phyloP scores from a whole-genome alignment of 2,797 vertebrate species.

The Gymnothorax reevesii region DNA sequence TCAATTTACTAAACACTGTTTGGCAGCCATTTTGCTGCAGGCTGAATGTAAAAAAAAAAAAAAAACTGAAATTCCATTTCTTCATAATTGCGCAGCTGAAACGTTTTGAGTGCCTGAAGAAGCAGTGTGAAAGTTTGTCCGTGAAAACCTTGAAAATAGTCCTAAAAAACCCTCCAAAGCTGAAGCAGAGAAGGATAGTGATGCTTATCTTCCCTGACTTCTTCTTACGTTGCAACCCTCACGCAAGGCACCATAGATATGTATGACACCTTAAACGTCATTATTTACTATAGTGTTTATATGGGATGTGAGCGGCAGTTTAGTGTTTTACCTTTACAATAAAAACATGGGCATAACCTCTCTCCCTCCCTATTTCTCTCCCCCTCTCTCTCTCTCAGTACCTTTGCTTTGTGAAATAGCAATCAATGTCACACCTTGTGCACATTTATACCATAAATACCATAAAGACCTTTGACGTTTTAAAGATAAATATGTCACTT shows the following conservation, averaged over 20 bases:
- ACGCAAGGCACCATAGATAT: neutral
- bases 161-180: neutral
- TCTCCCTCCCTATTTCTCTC: neutral
- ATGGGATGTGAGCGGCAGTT: neutral
- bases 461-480: neutral
- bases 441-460: neutral
- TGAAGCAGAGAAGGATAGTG: neutral
- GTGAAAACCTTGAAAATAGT: neutral
- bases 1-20: neutral
- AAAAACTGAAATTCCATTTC: neutral
- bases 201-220: neutral
- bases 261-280: too few species aligned
- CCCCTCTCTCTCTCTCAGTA: too few species aligned
- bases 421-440: neutral
- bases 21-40: neutral
- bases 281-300: too few species aligned
- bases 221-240: neutral
- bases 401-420: neutral
- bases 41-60: too few species aligned
- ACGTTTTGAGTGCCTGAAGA: neutral
- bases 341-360: neutral
- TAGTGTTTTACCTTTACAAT: neutral
- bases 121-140: neutral
- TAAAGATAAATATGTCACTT: conserved; percentile 8
- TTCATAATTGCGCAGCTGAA: neutral